Evolutionary conservation across 2,113 vertebrate species (phyloP), one percentile per base, ranked within the genome.

Genomic region (Psephotus haematonotus): DNA sequence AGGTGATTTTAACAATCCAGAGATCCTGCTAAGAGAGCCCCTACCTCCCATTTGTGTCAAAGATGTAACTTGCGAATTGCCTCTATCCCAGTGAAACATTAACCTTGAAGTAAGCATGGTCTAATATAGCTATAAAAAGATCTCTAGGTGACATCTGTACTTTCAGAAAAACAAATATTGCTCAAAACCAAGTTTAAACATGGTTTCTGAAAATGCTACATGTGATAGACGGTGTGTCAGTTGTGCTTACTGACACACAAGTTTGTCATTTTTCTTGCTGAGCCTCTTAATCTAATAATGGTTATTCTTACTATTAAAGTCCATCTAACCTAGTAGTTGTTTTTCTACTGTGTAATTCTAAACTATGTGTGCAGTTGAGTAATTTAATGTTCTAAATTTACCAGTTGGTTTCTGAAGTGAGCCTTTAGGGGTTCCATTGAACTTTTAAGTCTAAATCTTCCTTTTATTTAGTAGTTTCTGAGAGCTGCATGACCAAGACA

Each of bases 151-250:
- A 94, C 55, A 86, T 60, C 62, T 93, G 69, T 91, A 65, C 89
- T 86, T 89, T 47, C 57, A 84, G 62, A 77, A 79, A 87, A 89
- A 75, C 35, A 93, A 93, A 93, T 96, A 82, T 60, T 86, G 13
- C 78, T 90, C 63, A 83, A 90, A 83, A 59, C 24, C 4, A 18
- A 47, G 33, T 52, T 93, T 91, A 85, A 47, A 28, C 8, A 0
- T 64, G n/a, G 35, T 50, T 90, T 93, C 47, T 81, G 79, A 77
- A 96, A 86, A 49, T 63, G 63, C 44, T 49, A 7, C 52, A 35
- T 67, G 33, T 65, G 53, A 14, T 63, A 68, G 68, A 39, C 55
- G 7, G 3, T 37, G 53, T 71, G 35, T 83, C 79, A 78, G 64
- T 83, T 74, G 55, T 29, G 29, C 43, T 81, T 74, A 75, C 47